Percentiles rank a stretch among this genome's conserved stretches.
Evolutionary conservation across 1,140 invertebrate species (phyloP).

Genomic region (Bilobella aurantiaca): DNA sequence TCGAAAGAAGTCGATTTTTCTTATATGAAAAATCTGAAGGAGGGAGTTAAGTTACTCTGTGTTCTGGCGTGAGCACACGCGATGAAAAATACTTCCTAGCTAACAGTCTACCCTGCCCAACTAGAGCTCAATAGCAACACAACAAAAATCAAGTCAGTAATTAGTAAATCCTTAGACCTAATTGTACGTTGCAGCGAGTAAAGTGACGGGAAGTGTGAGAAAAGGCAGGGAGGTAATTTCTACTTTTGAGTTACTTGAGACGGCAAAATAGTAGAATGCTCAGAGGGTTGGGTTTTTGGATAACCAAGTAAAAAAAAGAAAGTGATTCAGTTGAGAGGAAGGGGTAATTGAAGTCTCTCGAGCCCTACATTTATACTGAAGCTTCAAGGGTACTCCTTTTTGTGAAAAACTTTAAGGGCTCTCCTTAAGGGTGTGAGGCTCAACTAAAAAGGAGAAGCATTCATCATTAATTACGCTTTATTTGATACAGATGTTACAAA

Average conservation of each 20-base stretch:
- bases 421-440: not conserved
- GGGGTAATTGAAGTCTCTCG: not conserved
- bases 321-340: not conserved
- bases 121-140: too few relatives aligned
- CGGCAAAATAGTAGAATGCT: not conserved
- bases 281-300: not conserved
- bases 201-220: not conserved
- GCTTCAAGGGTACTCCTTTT: not conserved
- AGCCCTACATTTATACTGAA: too few relatives aligned
- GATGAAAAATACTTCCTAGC: not conserved
- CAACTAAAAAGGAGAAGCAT: not conserved
- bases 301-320: not conserved
- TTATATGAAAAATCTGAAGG: not conserved
- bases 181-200: not conserved
- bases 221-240: not conserved
- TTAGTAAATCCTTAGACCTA: not conserved
- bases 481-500: not conserved
- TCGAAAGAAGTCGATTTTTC: not conserved
- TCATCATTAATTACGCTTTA: conserved; percentile 7
- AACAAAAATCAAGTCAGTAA: not conserved
- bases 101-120: not conserved
- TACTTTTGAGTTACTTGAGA: not conserved
- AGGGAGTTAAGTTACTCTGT: not conserved
- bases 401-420: not conserved
- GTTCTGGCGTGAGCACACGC: not conserved